phyloP scores from a whole-genome alignment of 2,797 vertebrate species.

The Phataginus tricuspis region DNA sequence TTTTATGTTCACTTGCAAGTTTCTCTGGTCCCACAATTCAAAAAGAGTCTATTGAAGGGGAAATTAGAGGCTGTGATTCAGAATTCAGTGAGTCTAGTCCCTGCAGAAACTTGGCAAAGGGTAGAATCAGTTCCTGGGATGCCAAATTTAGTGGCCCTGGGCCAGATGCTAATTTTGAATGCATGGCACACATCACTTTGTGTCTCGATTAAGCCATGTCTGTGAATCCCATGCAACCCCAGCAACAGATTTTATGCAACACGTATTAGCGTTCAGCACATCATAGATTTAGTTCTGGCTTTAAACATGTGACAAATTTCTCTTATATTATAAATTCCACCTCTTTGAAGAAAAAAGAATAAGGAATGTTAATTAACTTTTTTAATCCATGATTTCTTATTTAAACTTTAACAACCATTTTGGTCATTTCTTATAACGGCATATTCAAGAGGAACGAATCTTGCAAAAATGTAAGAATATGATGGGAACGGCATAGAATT shows the following conservation, averaged over 20 bases:
- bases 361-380: neutral
- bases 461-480: constrained; percentile 13
- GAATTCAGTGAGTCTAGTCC: constrained; percentile 85
- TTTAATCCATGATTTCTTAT: neutral
- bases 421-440: constrained; percentile 9
- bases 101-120: constrained; percentile 87
- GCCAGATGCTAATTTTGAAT: constrained; percentile 87
- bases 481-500: neutral
- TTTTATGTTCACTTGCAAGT: constrained; percentile 80
- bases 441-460: neutral
- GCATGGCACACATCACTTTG: constrained; percentile 82
- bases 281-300: constrained; percentile 73
- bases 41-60: constrained; percentile 73
- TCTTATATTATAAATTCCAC: neutral
- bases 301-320: constrained; percentile 28
- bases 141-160: constrained; percentile 86
- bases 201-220: constrained; percentile 84
- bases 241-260: constrained; percentile 77
- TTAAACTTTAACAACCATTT: neutral
- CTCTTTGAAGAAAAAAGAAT: neutral
- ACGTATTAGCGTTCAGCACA: constrained; percentile 32
- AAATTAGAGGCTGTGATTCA: constrained; percentile 81
- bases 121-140: constrained; percentile 81
- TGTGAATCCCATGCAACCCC: constrained; percentile 71
- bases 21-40: constrained; percentile 75